phyloP scores from a whole-genome alignment of 1,140 invertebrate species.

The Stegodyphus mimosarum region DNA sequence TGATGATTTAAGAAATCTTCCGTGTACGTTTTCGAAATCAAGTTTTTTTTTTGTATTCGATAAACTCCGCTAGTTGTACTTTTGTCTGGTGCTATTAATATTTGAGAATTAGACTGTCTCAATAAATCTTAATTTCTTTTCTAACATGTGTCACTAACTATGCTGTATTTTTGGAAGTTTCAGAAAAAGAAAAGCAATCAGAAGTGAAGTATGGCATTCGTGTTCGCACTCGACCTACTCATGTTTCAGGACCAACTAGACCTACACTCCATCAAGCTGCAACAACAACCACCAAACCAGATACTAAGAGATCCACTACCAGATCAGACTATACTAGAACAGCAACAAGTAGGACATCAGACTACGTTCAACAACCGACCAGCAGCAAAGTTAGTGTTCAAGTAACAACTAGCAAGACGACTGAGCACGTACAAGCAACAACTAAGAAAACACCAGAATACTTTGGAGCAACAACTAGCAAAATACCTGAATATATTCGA shows the following conservation, averaged over 20 bases:
- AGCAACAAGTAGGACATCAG: background rate
- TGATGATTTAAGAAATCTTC: too few relatives aligned
- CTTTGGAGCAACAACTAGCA: background rate
- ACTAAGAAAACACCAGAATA: background rate
- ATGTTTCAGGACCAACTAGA: background rate
- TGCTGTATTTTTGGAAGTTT: too few relatives aligned
- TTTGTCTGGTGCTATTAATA: too few relatives aligned
- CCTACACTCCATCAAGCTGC: background rate
- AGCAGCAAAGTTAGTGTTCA: too few relatives aligned
- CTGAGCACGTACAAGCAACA: background rate
- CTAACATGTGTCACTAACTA: too few relatives aligned
- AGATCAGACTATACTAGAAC: background rate
- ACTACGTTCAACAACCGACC: background rate
- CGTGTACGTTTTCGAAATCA: too few relatives aligned
- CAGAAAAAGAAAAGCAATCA: background rate
- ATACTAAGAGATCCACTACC: background rate
- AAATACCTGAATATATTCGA: background rate
- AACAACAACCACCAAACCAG: background rate
- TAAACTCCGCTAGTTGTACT: too few relatives aligned
- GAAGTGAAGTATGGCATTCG: slow-evolving; percentile 24
- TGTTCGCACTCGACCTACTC: slow-evolving; percentile 6
- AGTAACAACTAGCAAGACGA: background rate
- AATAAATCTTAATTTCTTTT: too few relatives aligned
- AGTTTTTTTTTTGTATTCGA: too few relatives aligned
- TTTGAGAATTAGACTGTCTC: too few relatives aligned